phyloP scores from a whole-genome alignment of 2,888 invertebrate species.

The Brenthis hecate region DNA sequence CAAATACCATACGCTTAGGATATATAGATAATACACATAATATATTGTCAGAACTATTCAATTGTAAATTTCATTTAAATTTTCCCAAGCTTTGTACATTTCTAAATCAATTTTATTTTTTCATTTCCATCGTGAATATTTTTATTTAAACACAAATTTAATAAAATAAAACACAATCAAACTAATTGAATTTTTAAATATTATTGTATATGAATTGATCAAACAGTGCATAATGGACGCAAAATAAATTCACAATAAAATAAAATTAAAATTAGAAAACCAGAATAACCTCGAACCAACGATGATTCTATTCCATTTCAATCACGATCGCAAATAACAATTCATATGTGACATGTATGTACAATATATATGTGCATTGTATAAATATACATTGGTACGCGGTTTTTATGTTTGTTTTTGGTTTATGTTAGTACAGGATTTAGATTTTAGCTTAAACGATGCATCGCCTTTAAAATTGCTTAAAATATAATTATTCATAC shows the following conservation, averaged over 20 bases:
- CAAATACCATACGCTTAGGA: too few species aligned
- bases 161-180: too few species aligned
- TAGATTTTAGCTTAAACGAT: background rate
- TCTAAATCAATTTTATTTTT: too few species aligned
- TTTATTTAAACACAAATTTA: too few species aligned
- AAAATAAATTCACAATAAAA: background rate
- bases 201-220: too few species aligned
- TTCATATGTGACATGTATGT: slow-evolving; percentile 14
- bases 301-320: slow-evolving; percentile 29
- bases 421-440: background rate
- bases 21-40: too few species aligned
- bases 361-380: slow-evolving; percentile 1
- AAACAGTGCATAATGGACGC: background rate
- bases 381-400: slow-evolving; percentile 5
- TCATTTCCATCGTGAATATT: too few species aligned
- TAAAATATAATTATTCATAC: too few species aligned
- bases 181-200: too few species aligned
- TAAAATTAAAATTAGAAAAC: slow-evolving; percentile 1
- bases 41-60: too few species aligned
- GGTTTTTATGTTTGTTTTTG: background rate
- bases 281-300: slow-evolving; percentile 1
- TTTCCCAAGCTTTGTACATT: too few species aligned
- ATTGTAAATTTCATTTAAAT: too few species aligned
- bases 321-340: slow-evolving; percentile 31
- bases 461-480: background rate